Conservation (phyloP, 2,888 invertebrate genomes). For the Lasius platythorax region DNA sequence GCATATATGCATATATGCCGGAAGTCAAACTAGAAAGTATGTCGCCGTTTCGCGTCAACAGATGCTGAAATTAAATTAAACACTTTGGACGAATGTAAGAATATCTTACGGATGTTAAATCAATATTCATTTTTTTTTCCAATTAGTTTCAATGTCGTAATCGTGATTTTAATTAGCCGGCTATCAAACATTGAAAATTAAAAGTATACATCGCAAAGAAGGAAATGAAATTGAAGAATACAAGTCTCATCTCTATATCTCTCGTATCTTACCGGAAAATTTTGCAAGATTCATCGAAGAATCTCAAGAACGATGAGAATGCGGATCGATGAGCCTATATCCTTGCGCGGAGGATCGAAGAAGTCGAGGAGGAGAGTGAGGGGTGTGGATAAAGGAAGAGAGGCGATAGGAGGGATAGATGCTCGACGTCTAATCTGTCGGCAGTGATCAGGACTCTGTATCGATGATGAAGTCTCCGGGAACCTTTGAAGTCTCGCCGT, state of each 20-base stretch:
- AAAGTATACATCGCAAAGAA: not conserved
- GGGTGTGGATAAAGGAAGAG: not conserved
- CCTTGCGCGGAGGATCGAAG: constrained; percentile 51
- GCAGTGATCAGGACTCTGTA: constrained; percentile 84
- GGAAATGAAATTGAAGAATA: not conserved
- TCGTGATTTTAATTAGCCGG: not conserved
- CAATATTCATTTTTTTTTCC: not conserved
- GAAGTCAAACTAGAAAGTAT: constrained; percentile 23
- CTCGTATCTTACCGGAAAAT: not conserved
- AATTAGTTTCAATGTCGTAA: not conserved
- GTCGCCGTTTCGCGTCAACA: not conserved
- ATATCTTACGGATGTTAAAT: not conserved
- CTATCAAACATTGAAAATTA: not conserved
- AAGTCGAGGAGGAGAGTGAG: constrained; percentile 1
- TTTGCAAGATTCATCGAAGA: not conserved
- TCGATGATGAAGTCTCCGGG: constrained; percentile 85
- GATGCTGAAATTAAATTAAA: constrained; percentile 18
- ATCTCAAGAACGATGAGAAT: constrained; percentile 12
- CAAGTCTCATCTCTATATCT: not conserved
- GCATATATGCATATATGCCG: not conserved
- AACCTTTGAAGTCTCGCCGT: constrained; percentile 84
- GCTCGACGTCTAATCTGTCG: constrained; percentile 84
- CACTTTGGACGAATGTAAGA: not conserved
- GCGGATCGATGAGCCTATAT: constrained; percentile 70
- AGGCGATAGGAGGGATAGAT: constrained; percentile 27